Evolutionary conservation across 2,888 invertebrate genomes (phyloP).

Genomic region (Macrosoma leucophasiata): DNA sequence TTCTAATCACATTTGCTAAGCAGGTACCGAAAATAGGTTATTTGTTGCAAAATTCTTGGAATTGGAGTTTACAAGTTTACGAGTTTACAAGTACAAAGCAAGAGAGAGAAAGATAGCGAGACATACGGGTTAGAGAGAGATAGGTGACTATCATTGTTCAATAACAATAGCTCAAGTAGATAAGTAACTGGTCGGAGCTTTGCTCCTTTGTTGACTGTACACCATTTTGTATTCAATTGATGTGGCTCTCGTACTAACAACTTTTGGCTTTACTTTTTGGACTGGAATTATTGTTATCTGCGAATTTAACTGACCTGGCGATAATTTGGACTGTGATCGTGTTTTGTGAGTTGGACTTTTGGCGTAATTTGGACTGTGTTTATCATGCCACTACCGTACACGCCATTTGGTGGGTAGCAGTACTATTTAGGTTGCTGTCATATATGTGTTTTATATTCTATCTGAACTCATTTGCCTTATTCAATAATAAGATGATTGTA

Average conservation of each 20-base stretch:
- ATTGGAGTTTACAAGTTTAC: too few species aligned
- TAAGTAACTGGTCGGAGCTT: not conserved
- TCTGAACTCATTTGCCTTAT: too few species aligned
- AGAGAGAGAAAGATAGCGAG: not conserved
- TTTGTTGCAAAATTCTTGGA: too few species aligned
- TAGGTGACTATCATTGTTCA: not conserved
- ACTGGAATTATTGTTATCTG: constrained; percentile 6
- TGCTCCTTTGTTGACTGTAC: not conserved
- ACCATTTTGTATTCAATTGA: constrained; percentile 1
- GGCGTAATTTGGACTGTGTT: constrained; percentile 7
- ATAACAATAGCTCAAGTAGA: not conserved
- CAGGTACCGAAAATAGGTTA: too few species aligned
- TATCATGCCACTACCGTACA: constrained; percentile 15
- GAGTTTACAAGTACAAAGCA: too few species aligned
- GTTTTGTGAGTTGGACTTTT: constrained; percentile 2
- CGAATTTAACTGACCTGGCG: constrained; percentile 7
- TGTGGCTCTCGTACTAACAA: constrained; percentile 3
- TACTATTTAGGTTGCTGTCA: too few species aligned
- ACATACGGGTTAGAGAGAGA: constrained; percentile 1
- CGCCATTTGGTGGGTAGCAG: too few species aligned
- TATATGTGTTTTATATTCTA: too few species aligned
- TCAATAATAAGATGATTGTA: too few species aligned
- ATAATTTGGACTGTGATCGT: constrained; percentile 9
- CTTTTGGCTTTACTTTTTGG: constrained; percentile 2
- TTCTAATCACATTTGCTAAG: too few species aligned